Evolutionary conservation across 2,888 invertebrate species (phyloP).

Genomic region (Euplexia lucipara): DNA sequence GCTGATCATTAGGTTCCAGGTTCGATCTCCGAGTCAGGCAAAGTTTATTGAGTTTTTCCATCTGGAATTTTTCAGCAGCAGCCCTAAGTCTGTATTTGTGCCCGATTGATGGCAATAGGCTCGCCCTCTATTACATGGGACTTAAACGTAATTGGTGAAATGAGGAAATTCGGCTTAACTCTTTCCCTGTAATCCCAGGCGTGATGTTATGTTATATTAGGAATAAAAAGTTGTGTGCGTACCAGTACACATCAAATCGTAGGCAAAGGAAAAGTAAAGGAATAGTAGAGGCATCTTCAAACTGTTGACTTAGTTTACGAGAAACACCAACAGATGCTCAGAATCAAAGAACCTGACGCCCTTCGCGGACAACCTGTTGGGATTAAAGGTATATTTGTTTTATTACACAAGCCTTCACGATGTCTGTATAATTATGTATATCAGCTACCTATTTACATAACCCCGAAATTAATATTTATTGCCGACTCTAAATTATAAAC

Average conservation of each 20-base stretch:
- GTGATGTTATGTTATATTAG: no score
- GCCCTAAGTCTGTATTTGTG: no score
- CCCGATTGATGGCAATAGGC: no score
- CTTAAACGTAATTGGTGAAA: no score
- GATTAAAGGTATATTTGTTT: conserved; percentile 46
- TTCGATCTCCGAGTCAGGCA: no score
- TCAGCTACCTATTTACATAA: conserved; percentile 57
- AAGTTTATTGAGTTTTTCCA: no score
- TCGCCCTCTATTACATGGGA: no score
- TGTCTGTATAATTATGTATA: conserved; percentile 42
- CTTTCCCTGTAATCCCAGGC: no score
- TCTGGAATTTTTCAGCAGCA: no score
- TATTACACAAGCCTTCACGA: conserved; percentile 34
- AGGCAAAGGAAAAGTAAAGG: not conserved
- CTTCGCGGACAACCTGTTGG: conserved; percentile 30
- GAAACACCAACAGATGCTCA: not conserved
- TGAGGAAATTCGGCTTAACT: no score
- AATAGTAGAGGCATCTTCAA: not conserved
- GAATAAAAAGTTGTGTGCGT: conserved; percentile 2
- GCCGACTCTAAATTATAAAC: conserved; percentile 38
- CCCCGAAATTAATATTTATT: conserved; percentile 56
- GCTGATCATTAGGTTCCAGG: no score
- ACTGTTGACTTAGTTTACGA: not conserved
- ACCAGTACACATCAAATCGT: not conserved
- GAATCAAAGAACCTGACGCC: conserved; percentile 22